These are phyloP conservation scores for Athene noctua DNA, from an alignment of 2,113 vertebrate species.

Conservation along the genomic window DNA sequence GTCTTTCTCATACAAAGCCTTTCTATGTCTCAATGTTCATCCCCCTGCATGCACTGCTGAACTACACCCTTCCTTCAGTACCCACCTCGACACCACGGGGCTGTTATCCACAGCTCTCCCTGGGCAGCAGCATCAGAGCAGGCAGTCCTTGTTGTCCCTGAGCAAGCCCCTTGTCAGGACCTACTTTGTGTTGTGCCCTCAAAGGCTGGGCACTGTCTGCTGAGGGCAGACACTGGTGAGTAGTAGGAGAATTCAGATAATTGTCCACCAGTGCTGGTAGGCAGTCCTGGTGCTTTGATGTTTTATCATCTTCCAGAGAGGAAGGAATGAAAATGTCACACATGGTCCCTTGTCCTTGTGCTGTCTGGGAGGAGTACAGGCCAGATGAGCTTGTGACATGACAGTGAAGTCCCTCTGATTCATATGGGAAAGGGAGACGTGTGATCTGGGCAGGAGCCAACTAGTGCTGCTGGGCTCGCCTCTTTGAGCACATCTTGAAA, in stretches of 20 bases:
- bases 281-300: neutral
- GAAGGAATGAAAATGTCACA: neutral
- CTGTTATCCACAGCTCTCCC: neutral
- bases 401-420: neutral
- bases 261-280: neutral
- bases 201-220: neutral
- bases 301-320: neutral
- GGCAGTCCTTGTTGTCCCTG: neutral
- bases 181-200: neutral
- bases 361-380: neutral
- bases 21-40: neutral
- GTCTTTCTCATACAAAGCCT: neutral
- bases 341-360: neutral
- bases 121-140: neutral
- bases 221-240: neutral
- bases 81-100: fast-evolving
- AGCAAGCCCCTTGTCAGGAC: neutral
- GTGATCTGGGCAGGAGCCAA: neutral
- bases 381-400: neutral
- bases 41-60: fast-evolving
- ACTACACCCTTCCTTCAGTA: neutral
- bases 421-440: neutral
- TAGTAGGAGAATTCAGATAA: neutral
- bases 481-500: neutral
- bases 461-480: neutral